Conservation (phyloP, 2,113 vertebrate species). For the Bettongia penicillata region DNA sequence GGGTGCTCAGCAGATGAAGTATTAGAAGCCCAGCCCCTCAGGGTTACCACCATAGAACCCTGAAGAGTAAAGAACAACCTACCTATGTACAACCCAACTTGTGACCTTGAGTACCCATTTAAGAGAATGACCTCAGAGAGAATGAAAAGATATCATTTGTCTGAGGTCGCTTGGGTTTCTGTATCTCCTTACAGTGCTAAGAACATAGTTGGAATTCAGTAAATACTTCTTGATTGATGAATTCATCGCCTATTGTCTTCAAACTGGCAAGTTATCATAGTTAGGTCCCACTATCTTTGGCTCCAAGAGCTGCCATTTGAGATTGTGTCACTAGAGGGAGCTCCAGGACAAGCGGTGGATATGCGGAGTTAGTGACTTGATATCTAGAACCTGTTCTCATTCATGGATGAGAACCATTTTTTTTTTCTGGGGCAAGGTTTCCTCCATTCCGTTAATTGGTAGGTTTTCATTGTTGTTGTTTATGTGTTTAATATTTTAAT, state of each 20-base stretch:
- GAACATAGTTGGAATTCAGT: not conserved
- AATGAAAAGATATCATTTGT: not conserved
- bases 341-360: conserved; percentile 57
- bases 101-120: not conserved
- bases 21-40: no score
- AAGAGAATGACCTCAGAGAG: not conserved
- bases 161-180: not conserved
- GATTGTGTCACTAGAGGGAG: conserved; percentile 63
- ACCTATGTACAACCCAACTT: not conserved
- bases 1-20: not conserved
- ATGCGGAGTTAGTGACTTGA: not conserved
- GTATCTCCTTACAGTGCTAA: not conserved
- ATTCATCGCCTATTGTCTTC: not conserved
- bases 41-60: not conserved
- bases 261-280: not conserved
- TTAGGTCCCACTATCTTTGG: not conserved
- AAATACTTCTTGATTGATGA: not conserved
- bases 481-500: not conserved
- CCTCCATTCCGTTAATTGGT: not conserved
- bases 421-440: not conserved
- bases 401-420: not conserved
- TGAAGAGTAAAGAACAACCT: not conserved
- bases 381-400: not conserved
- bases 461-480: not conserved
- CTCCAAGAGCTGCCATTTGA: not conserved